Evolutionary conservation across 2,113 vertebrate species (phyloP).

Genomic region (Hippoglossus stenolepis): DNA sequence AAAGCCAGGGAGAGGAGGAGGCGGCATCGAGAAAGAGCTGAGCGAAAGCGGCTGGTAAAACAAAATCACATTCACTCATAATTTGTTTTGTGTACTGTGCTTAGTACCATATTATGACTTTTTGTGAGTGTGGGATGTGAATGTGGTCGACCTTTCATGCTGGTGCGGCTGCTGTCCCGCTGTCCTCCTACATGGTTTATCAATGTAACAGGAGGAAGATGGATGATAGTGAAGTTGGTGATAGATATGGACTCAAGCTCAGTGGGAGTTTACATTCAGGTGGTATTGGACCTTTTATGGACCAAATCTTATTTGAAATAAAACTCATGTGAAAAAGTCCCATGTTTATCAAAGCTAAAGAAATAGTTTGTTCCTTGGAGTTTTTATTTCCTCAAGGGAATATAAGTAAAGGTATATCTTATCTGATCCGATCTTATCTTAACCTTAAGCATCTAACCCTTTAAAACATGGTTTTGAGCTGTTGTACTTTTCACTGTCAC

Average conservation of each 20-base stretch:
- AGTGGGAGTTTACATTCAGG: neutral
- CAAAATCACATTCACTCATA: neutral
- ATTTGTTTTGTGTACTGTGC: neutral
- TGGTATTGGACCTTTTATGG: neutral
- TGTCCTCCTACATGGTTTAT: conserved; percentile 16
- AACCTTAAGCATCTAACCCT: too few relatives aligned
- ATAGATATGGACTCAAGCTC: conserved; percentile 30
- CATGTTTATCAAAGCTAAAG: too few relatives aligned
- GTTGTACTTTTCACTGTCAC: neutral
- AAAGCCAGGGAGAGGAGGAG: conserved; percentile 90
- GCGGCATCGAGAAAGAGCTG: conserved; percentile 87
- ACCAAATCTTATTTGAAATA: neutral
- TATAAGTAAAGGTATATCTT: too few relatives aligned
- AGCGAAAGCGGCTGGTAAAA: conserved; percentile 92
- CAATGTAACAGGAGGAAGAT: neutral
- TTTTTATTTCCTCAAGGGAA: too few relatives aligned
- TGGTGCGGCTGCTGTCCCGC: conserved; percentile 3
- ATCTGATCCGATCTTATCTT: too few relatives aligned
- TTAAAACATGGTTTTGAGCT: too few relatives aligned
- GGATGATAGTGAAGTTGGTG: conserved; percentile 5
- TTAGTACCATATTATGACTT: neutral
- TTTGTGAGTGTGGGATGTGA: neutral
- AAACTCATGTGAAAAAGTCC: neutral
- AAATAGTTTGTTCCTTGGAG: too few relatives aligned
- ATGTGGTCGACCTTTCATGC: neutral